These are phyloP conservation scores for Notoglanidium macrostoma DNA, from an alignment of 2,797 vertebrate species.

Conservation along the genomic window DNA sequence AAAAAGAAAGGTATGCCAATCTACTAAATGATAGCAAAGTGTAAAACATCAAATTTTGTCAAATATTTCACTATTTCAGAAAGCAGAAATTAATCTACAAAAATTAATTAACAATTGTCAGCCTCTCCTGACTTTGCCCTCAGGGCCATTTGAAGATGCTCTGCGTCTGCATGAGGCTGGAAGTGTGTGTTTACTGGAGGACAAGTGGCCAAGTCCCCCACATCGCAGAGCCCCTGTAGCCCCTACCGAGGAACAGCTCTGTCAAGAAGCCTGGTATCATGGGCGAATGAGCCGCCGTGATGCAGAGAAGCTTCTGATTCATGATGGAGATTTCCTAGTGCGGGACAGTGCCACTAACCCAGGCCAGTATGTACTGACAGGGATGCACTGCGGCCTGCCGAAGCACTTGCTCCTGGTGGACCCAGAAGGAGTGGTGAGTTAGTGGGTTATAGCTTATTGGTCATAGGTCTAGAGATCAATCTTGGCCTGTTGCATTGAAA, in stretches of 20 bases:
- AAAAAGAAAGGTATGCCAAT: not conserved
- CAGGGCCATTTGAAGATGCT: constrained; percentile 95
- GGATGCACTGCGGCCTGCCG: constrained; percentile 91
- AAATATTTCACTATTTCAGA: not conserved
- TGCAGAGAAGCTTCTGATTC: constrained; percentile 85
- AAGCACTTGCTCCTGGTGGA: constrained; percentile 96
- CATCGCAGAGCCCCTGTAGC: constrained; percentile 88
- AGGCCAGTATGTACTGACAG: constrained; percentile 94
- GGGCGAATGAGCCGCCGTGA: constrained; percentile 92
- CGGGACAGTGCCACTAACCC: constrained; percentile 93
- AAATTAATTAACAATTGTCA: not conserved
- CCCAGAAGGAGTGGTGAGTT: constrained; percentile 95
- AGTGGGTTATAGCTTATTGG: not conserved
- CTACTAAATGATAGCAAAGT: not conserved
- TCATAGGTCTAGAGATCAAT: not conserved
- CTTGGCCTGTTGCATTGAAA: not conserved
- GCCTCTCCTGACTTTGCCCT: not conserved
- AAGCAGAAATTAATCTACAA: not conserved
- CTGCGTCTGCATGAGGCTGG: constrained; percentile 86
- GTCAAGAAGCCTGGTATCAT: constrained; percentile 91
- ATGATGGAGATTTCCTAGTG: constrained; percentile 93
- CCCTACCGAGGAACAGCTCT: constrained; percentile 93
- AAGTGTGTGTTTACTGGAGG: constrained; percentile 74
- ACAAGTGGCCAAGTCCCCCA: constrained; percentile 92
- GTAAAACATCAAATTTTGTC: no score